A percentile compares a stretch with the other conserved stretches of the same genome.
These are phyloP conservation scores for Trachelus tabidus DNA, from an alignment of 2,888 invertebrate species.

Conservation along the genomic window DNA sequence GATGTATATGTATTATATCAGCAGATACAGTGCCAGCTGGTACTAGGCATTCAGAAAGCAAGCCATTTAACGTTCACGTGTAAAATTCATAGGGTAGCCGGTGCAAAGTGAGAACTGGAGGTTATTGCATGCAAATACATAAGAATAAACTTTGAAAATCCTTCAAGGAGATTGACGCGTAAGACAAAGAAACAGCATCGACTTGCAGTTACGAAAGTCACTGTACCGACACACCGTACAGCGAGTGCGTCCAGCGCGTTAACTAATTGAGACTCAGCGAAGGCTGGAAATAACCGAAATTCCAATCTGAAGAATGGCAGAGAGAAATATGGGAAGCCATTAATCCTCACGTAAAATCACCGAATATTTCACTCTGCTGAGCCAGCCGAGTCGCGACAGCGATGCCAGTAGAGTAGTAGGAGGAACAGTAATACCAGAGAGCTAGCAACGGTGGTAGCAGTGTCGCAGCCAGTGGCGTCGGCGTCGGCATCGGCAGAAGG, in stretches of 20 bases:
- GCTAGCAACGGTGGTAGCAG: slow-evolving; percentile 3
- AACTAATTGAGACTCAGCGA: slow-evolving; percentile 64
- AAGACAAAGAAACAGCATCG: neutral
- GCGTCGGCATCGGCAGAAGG: slow-evolving; percentile 28
- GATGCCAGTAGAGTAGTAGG: neutral
- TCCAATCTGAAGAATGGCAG: slow-evolving; percentile 59
- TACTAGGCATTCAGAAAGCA: neutral
- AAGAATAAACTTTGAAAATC: neutral
- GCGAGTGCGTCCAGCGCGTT: slow-evolving; percentile 26
- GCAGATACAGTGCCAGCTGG: neutral
- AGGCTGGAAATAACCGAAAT: slow-evolving; percentile 62
- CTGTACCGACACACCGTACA: neutral
- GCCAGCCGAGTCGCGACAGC: slow-evolving; percentile 41
- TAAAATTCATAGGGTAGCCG: neutral
- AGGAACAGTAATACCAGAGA: neutral
- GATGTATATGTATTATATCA: neutral
- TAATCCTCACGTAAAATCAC: slow-evolving; percentile 60
- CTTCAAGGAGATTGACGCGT: neutral
- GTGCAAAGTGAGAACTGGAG: neutral
- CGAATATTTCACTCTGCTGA: slow-evolving; percentile 60
- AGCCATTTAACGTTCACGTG: neutral
- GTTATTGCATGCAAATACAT: neutral
- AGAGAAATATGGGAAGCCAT: slow-evolving; percentile 51
- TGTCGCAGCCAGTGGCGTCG: slow-evolving; percentile 20
- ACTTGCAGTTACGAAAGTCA: neutral